Evolutionary conservation across 2,888 invertebrate species (phyloP), one percentile per base, ranked within the genome.

Genomic region (Dryadula phaetusa): DNA sequence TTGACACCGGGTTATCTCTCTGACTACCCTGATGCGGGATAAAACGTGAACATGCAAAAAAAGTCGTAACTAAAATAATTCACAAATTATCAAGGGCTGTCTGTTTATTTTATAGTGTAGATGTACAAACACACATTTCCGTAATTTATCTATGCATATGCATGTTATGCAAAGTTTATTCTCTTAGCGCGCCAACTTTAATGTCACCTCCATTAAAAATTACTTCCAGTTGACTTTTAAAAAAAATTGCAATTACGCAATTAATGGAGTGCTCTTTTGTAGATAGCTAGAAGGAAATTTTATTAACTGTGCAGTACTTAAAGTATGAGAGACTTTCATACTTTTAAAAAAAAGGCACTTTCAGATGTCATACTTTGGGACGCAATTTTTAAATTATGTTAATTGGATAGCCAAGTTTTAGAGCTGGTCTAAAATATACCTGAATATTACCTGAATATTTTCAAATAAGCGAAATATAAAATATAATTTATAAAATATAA

Each of bases 141-240:
- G 16, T 8, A n/a, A 18, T 58, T 22, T 47, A 28, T n/a, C 47
- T n/a, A 37, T 18, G 12, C 25, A 62, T 54, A 54, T 18, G 28
- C 16, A n/a, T 28, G 54, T 62, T 28, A 62, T 62, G 53, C 34
- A 60, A 42, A 49, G 14, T 34, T n/a, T 60, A 6, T 54, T 37
- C 5, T 20, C n/a, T 44, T 20, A 12, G 25, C 20, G 20, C 16
- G 16, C 44, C 28, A 3, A 18, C 60, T 8, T 42, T 62, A 54
- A 63, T 44, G 34, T 46, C 28, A 54, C 16, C 42, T 32, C 54
- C 34, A 54, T 64, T 64, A 64, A 54, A 54, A 54, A 64, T 64
- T 64, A 54, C 32, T 46, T 46, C 28, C 54, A 64, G 44, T 44
- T 58, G 47, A 64, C 58, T 58, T 40, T 47, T 47, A 12, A 28